Conservation (phyloP, 2,888 invertebrate species). For the Drosophila hawaiiensis region DNA sequence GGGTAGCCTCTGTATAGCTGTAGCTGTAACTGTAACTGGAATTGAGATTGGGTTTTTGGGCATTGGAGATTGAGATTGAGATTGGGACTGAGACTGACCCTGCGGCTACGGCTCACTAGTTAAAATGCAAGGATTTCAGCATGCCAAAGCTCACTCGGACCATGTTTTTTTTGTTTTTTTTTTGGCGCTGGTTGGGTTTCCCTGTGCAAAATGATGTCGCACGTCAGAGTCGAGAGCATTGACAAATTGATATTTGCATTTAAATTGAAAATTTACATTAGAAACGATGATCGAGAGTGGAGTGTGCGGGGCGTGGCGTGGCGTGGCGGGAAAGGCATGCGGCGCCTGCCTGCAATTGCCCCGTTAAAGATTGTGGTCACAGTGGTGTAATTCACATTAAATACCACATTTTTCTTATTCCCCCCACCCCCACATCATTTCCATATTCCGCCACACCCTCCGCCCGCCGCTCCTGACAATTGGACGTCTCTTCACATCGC, state of each 20-base stretch:
- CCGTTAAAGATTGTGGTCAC: slow-evolving; percentile 77
- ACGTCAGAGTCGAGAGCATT: slow-evolving; percentile 69
- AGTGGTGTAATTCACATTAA: slow-evolving; percentile 85
- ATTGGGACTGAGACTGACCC: slow-evolving; percentile 56
- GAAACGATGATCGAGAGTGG: slow-evolving; percentile 70
- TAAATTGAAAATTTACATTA: slow-evolving; percentile 86
- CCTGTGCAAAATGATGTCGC: slow-evolving; percentile 40
- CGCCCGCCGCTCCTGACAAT: slow-evolving; percentile 35
- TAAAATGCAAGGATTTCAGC: slow-evolving; percentile 77
- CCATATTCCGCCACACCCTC: slow-evolving; percentile 44
- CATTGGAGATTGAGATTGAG: slow-evolving; percentile 30
- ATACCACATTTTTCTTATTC: slow-evolving; percentile 82
- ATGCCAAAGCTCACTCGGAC: slow-evolving; percentile 5
- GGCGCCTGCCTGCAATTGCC: not conserved
- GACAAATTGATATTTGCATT: slow-evolving; percentile 86
- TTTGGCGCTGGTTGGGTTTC: not conserved
- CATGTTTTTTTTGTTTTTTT: not conserved
- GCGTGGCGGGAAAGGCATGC: not conserved
- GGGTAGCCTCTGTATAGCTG: not conserved
- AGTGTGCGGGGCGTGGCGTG: not conserved
- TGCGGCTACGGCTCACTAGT: slow-evolving; percentile 76
- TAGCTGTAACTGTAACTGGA: slow-evolving; percentile 23
- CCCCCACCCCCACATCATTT: slow-evolving; percentile 40
- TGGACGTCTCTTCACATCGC: slow-evolving; percentile 70
- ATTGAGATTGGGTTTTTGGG: not conserved